Base-by-base conservation (phyloP, 2,888 invertebrate species). In the Nomada goodeniana region DNA sequence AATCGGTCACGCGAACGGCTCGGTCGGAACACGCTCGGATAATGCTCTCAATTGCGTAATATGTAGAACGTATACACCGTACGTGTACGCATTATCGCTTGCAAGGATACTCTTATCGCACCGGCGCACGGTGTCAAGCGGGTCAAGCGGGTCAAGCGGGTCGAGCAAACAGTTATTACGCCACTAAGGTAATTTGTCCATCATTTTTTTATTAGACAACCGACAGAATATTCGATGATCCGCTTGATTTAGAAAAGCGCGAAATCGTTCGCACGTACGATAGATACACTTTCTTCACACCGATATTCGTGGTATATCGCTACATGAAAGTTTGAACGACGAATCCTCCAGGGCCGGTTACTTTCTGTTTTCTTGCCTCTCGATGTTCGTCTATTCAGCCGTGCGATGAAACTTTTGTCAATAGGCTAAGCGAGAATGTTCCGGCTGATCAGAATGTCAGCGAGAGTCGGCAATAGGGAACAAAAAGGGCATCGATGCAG, bases 1-100 rank as follows among this genome's bases (percentile, higher is more conserved):
- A 88, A 71, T 84, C 70, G 76, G 71, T 78, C 68, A 78, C 83
- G 83, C 78, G 72, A 47, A 67, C 75, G 55, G 53, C 57, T 70
- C 20, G 70, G 70, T 44, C 7, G 26, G 76, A 70, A 78, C 82
- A 71, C 78, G 86, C 47, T 47, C 47, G 47, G 47, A 89, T 86
- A 89, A 89, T 82, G 69, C 60, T 73, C 64, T 20, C 15, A 36
- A 53, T 90, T 89, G 85, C 85, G 82, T 87, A 89, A 90, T 55
- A 36, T 7, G 36, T 7, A 53, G 23, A 57, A 64, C 53, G 50
- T 69, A 65, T 50, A 76, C 72, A 70, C 60, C 59, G 15, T 29
- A 15, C 64, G 53, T 18, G 20, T 20, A 26, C 75, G 52, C n/a
- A 60, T 71, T 78, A 80, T 85, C 82, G 76, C 64, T 57, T 63